Evolutionary conservation across 2,797 vertebrate species (phyloP), one percentile per base, ranked within the genome.

Genomic region (Notolepis coatsorum): DNA sequence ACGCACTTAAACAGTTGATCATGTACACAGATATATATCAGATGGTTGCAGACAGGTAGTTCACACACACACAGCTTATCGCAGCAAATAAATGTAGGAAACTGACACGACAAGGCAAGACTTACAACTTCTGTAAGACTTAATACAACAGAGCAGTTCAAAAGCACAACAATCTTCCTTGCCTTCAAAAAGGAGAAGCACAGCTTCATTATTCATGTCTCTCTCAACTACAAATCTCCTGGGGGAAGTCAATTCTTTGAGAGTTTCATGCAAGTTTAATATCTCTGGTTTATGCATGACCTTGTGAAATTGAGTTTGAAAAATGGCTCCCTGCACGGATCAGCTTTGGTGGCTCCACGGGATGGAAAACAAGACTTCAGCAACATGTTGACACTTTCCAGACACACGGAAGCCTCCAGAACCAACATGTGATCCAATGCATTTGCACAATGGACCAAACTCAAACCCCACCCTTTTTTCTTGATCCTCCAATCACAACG

Each of bases 211-310:
- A 38, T 28, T 15, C 13, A 31, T 28, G 39, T 42, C 13, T 9
- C 13, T 12, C 12, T 47, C 17, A 9, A 55, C 41, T 9, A 15
- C 12, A 13, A 48, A 55, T 8, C 30, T 58, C 30, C 15, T 43
- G n/a, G n/a, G 31, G 18, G 3, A 18, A 12, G 13, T 42, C 0
- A 21, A 49, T 41, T 61, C 20, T 28, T 24, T 30, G 6, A 47
- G 33, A 31, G 28, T 33, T 42, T 43, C 31, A 42, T 65, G 24
- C 9, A 43, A 42, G 9, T 53, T 54, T 53, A 47, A 53, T 47
- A 43, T 39, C 33, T 17, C 6, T 49, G 15, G 45, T 47, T 51
- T 25, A 64, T 27, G 47, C 54, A 35, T 51, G 35, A 51, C 31
- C 30, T 21, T 35, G 46, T 61, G 25, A 21, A 50, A 30, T 30